phyloP scores from a whole-genome alignment of 2,113 vertebrate species.

The Ceyx cyanopectus region DNA sequence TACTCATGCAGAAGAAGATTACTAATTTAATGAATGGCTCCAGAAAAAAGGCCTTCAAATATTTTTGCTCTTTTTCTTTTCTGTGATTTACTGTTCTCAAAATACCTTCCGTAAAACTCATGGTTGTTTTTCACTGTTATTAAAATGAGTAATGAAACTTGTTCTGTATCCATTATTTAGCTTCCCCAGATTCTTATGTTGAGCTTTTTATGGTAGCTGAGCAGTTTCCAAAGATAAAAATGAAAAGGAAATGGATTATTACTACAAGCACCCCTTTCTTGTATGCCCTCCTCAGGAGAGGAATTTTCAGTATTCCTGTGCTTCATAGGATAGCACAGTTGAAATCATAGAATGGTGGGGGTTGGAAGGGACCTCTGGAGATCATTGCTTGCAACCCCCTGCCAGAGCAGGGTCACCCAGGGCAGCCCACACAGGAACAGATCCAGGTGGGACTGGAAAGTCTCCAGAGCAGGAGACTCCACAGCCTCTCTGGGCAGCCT shows the following conservation, averaged over 20 bases:
- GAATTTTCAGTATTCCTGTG: not conserved
- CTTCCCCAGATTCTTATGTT: not conserved
- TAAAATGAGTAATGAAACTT: slow-evolving; percentile 9
- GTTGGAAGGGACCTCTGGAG: too few species aligned
- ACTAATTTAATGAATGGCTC: not conserved
- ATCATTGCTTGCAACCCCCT: too few species aligned
- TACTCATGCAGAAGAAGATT: not conserved
- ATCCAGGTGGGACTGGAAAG: too few species aligned
- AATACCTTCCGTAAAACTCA: not conserved
- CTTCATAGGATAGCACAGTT: not conserved
- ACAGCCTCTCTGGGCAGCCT: too few species aligned
- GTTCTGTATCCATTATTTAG: not conserved
- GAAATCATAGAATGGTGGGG: too few species aligned
- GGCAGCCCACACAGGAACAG: too few species aligned
- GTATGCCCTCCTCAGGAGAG: not conserved
- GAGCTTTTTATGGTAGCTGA: slow-evolving; percentile 3
- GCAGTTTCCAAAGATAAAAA: slow-evolving; percentile 20
- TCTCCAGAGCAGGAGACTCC: too few species aligned
- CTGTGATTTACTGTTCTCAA: not conserved
- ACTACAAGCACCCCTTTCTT: not conserved
- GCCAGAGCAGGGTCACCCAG: too few species aligned
- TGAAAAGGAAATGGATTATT: slow-evolving; percentile 4
- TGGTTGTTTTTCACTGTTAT: not conserved
- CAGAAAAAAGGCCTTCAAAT: not conserved
- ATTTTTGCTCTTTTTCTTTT: not conserved